Evolutionary conservation across 2,888 invertebrate species (phyloP).

Genomic region (Pristionchus maxplancki): DNA sequence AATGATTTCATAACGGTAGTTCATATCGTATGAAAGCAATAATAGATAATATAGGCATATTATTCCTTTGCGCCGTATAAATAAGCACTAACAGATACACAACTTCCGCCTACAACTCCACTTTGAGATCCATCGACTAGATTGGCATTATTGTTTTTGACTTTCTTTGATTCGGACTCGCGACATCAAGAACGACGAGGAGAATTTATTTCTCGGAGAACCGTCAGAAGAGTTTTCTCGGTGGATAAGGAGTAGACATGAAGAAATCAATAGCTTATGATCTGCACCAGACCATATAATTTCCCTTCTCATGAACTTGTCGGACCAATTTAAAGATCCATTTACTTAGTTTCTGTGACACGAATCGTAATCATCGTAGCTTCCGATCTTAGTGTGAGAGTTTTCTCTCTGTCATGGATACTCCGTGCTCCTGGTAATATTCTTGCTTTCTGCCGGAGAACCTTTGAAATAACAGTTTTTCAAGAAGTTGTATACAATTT

Average conservation of each 20-base stretch:
- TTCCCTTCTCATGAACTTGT: too few species aligned
- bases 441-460: neutral
- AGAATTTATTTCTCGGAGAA: too few species aligned
- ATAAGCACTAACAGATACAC: neutral
- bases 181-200: too few species aligned
- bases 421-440: neutral
- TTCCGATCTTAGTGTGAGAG: neutral
- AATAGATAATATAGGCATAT: neutral
- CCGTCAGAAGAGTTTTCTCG: too few species aligned
- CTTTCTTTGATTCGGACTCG: neutral
- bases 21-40: too few species aligned
- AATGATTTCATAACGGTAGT: too few species aligned
- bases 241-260: too few species aligned
- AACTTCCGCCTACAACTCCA: neutral
- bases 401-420: neutral
- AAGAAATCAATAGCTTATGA: too few species aligned
- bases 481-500: neutral
- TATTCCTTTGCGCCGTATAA: neutral
- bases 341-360: neutral
- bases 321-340: too few species aligned
- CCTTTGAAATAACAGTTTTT: neutral
- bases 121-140: too few species aligned
- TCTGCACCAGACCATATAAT: too few species aligned
- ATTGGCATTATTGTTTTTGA: too few species aligned
- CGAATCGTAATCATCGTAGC: neutral